Base-by-base conservation (phyloP, 2,797 vertebrate species). In the Selene dorsalis region DNA sequence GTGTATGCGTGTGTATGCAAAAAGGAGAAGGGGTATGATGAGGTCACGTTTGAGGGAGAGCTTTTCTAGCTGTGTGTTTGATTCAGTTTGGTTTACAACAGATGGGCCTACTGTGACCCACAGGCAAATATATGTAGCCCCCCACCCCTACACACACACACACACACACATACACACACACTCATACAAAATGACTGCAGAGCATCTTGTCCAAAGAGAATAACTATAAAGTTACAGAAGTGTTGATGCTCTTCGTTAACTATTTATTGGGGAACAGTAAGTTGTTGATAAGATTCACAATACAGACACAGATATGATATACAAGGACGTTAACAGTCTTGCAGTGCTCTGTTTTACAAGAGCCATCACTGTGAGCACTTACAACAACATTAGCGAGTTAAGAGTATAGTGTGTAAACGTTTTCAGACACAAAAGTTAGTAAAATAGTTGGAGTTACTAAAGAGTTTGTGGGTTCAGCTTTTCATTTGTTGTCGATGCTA, bases 31-130 rank as follows among this genome's bases (percentile, higher is more conserved):
- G 38, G 43, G 47, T 80, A 63, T 10, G 14, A 17, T 75, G 45
- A 73, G 86, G 84, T 87, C 81, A 85, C 80, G 80, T 81, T 85
- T 75, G 70, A 73, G 57, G 83, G 73, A 80, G 84, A 71, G 67
- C 84, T 80, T 87, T 82, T 91, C 90, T 91, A 85, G 80, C 89
- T 91, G 89, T 91, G 89, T 92, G 80, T 93, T 86, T 92, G 90
- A 91, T 92, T 93, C 88, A 56, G 84, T 91, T 92, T 91, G 82
- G 75, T 86, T 91, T 85, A 89, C 76, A 93, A 88, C 94, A 94
- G 94, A 95, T 95, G 94, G 94, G 90, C 91, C 91, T 80, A 91
- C 91, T 94, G 94, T 91, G 94, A 95, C 90, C 87, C 85, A 90
- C 80, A 86, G 89, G 92, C 90, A 78, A 89, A 84, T 80, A 64